Conservation (phyloP, 64 coral and sea anemone genomes). For the Pocillopora verrucosa region DNA sequence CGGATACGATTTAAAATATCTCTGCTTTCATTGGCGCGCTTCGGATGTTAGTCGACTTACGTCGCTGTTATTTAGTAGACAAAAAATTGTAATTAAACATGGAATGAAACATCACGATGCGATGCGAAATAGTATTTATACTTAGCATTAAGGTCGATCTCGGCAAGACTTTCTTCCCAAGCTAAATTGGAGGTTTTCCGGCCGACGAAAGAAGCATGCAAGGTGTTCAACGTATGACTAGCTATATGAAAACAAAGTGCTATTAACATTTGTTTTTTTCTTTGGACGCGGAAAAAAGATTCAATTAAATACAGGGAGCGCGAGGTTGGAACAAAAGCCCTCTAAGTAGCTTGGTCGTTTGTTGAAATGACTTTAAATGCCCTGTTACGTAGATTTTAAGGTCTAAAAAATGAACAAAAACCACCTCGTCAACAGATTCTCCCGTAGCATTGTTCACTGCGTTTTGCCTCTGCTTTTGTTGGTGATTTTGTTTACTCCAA, state of each 20-base stretch:
- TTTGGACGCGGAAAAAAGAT: not conserved
- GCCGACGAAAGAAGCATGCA: not conserved
- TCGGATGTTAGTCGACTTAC: not conserved
- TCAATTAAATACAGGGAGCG: constrained; percentile 13
- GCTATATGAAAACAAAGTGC: not conserved
- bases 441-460: not conserved
- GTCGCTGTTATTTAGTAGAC: not conserved
- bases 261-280: constrained; percentile 3
- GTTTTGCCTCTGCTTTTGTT: not conserved
- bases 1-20: constrained; percentile 1
- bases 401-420: not conserved
- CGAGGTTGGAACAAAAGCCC: constrained; percentile 4
- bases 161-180: not conserved
- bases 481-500: constrained; percentile 22
- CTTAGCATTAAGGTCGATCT: not conserved
- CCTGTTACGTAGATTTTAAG: constrained; percentile 23
- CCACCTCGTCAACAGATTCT: not conserved
- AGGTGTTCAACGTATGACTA: constrained; percentile 33
- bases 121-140: constrained; percentile 9
- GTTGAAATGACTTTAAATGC: constrained; percentile 11
- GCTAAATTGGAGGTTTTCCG: not conserved
- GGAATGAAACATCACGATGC: not conserved
- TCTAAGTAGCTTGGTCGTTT: constrained; percentile 1
- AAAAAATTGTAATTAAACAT: constrained; percentile 25
- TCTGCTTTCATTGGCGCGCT: not conserved